Conservation (phyloP, 2,888 invertebrate species). For the Polyommatus iphigenia region DNA sequence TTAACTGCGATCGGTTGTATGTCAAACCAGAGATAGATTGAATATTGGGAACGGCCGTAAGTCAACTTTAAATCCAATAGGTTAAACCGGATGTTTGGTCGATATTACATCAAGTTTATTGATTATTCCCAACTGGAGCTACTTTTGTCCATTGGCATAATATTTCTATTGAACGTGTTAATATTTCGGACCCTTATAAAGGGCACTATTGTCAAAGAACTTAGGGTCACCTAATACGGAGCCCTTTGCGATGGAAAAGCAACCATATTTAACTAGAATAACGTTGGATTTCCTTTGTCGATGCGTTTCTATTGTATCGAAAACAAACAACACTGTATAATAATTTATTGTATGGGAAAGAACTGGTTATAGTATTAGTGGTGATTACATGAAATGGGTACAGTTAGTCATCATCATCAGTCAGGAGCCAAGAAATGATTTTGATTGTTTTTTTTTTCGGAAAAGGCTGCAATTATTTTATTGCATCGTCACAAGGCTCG, state of each 20-base stretch:
- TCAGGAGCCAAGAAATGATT: not conserved
- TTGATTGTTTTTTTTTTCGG: no score
- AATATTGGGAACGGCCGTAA: no score
- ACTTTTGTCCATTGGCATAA: constrained; percentile 11
- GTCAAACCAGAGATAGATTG: no score
- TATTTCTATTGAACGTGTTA: constrained; percentile 14
- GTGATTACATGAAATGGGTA: constrained; percentile 18
- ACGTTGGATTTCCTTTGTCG: not conserved
- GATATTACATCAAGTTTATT: constrained; percentile 12
- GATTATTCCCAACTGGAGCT: not conserved
- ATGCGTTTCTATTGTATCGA: not conserved
- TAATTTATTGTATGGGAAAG: constrained; percentile 15
- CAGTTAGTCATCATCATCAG: constrained; percentile 5
- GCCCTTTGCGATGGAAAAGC: not conserved
- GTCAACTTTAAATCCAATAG: not conserved
- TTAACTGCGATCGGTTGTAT: no score
- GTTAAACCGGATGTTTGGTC: not conserved
- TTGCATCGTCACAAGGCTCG: no score
- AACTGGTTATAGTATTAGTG: constrained; percentile 13
- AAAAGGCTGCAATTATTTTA: no score
- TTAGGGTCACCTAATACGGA: constrained; percentile 14
- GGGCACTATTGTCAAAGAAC: constrained; percentile 16
- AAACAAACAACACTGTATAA: constrained; percentile 8
- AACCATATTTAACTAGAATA: not conserved
- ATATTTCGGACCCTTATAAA: constrained; percentile 15